These are phyloP conservation scores for Ditylenchus weischeri DNA, from an alignment of 2,888 invertebrate genomes.

Conservation along the genomic window DNA sequence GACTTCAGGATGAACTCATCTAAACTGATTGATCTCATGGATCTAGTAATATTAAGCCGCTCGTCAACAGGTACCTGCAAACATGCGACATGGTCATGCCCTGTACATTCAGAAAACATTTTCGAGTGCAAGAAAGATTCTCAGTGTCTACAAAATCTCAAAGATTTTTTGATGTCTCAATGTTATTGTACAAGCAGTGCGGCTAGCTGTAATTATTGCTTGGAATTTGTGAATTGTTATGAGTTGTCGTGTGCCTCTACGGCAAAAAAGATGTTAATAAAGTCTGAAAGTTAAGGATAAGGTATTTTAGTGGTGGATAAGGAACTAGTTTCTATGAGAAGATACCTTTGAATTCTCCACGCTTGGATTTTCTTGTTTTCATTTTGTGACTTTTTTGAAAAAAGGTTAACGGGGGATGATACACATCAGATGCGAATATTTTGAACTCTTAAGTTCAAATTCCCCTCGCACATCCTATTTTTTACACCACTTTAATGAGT, in stretches of 20 bases:
- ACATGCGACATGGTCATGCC: background rate
- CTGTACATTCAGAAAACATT: background rate
- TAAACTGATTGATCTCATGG: conserved; percentile 9
- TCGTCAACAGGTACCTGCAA: no score
- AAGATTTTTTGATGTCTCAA: background rate
- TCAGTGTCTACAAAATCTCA: background rate
- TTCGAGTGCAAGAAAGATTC: background rate
- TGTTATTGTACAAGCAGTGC: background rate
- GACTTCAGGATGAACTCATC: conserved; percentile 16
- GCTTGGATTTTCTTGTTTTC: no score
- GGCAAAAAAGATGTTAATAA: background rate
- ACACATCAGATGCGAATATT: no score
- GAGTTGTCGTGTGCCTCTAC: background rate
- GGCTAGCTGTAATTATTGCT: background rate
- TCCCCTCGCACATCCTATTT: no score
- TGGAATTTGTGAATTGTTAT: background rate
- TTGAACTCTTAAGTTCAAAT: no score
- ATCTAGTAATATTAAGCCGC: conserved; percentile 11
- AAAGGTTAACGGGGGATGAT: no score
- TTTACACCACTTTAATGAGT: no score
- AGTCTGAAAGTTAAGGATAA: background rate
- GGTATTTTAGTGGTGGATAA: background rate
- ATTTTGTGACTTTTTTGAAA: no score
- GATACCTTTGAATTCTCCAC: no score
- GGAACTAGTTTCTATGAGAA: no score